A percentile compares a stretch with the other conserved stretches of the same genome.
Conservation (phyloP, 2,797 vertebrate genomes). For the Cryptoblepharus egeriae region DNA sequence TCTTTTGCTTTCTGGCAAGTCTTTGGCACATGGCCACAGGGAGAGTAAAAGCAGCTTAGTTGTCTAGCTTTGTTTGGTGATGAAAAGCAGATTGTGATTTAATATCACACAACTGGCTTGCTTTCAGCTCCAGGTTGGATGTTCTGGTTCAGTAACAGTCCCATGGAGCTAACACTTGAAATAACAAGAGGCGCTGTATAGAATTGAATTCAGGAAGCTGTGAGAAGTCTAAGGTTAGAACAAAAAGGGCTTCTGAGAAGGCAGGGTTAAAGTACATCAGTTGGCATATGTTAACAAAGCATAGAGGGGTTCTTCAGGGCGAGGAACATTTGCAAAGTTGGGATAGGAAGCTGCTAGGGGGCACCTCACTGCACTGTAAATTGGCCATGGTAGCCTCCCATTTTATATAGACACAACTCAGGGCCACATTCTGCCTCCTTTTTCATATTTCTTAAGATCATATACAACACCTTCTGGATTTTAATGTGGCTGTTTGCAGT, state of each 20-base stretch:
- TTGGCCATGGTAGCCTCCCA: slow-evolving; percentile 50
- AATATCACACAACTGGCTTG: slow-evolving; percentile 42
- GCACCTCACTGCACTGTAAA: background rate
- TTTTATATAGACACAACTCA: slow-evolving; percentile 1
- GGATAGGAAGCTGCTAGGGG: slow-evolving; percentile 15
- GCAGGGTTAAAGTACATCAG: slow-evolving; percentile 41
- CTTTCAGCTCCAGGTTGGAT: slow-evolving; percentile 37
- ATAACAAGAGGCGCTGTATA: slow-evolving; percentile 37
- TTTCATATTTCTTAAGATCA: slow-evolving; percentile 28
- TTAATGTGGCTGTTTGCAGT: slow-evolving; percentile 44
- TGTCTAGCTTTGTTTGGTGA: slow-evolving; percentile 28
- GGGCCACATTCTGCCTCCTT: slow-evolving; percentile 50
- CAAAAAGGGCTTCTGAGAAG: slow-evolving; percentile 25
- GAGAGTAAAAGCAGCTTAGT: slow-evolving; percentile 44
- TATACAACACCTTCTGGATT: slow-evolving; percentile 23
- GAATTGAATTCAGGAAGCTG: slow-evolving; percentile 11
- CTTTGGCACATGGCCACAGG: slow-evolving; percentile 41
- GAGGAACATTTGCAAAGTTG: slow-evolving; percentile 48
- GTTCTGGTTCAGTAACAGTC: slow-evolving; percentile 13
- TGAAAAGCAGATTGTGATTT: slow-evolving; percentile 27
- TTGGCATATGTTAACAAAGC: slow-evolving; percentile 50
- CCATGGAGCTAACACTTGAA: slow-evolving; percentile 22
- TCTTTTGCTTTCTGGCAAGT: slow-evolving; percentile 45
- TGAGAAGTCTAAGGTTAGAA: slow-evolving; percentile 36
- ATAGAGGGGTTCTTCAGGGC: slow-evolving; percentile 41